Evolutionary conservation across 2,888 invertebrate species (phyloP).

Genomic region (Busseola fusca): DNA sequence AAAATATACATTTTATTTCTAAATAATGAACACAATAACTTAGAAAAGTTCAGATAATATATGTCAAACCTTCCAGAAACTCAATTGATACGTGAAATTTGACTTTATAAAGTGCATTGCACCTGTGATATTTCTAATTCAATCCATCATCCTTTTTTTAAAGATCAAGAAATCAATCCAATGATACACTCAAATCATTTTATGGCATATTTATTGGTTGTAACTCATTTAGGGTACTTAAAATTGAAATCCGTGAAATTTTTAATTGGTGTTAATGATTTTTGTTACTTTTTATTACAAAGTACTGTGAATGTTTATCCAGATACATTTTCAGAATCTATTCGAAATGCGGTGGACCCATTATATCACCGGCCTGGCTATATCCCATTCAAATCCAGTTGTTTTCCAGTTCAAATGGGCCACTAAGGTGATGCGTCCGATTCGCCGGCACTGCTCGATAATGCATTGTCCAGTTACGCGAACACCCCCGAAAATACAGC

Average conservation of each 20-base stretch:
- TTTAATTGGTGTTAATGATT: conserved; percentile 62
- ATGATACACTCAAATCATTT: conserved; percentile 63
- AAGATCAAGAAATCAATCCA: conserved; percentile 58
- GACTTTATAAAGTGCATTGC: conserved; percentile 53
- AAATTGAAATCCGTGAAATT: conserved; percentile 65
- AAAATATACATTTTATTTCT: conserved; percentile 12
- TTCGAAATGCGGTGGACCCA: conserved; percentile 41
- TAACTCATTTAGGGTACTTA: conserved; percentile 63
- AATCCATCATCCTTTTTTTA: conserved; percentile 52
- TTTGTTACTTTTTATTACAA: conserved; percentile 55
- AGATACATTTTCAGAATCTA: conserved; percentile 46
- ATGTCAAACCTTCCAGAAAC: conserved; percentile 14
- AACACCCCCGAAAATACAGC: conserved; percentile 88
- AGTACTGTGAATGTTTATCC: conserved; percentile 42
- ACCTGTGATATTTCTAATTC: conserved; percentile 51
- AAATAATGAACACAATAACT: conserved; percentile 17
- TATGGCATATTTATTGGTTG: conserved; percentile 64
- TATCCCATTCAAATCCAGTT: conserved; percentile 70
- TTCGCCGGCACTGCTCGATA: conserved; percentile 79
- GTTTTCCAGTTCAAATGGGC: conserved; percentile 78
- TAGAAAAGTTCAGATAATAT: conserved; percentile 29
- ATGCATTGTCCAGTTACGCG: conserved; percentile 87
- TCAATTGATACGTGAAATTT: conserved; percentile 32
- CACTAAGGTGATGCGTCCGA: conserved; percentile 83
- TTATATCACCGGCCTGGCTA: conserved; percentile 47